These are phyloP conservation scores for Aurelia sp. DNA, from an alignment of 30 jellyfish, hydroid and myxozoan genomes.

Conservation along the genomic window DNA sequence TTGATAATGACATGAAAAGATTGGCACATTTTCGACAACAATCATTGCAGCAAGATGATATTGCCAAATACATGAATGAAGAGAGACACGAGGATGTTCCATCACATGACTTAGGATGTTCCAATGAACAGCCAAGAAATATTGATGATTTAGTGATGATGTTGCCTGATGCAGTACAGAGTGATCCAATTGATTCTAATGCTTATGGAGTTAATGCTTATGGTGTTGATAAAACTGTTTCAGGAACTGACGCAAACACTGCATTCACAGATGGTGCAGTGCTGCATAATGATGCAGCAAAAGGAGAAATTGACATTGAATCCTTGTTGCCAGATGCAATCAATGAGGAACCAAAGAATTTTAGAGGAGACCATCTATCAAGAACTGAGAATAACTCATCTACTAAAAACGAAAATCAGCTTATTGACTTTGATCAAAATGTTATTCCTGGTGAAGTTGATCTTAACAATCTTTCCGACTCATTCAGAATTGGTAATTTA, in stretches of 20 bases:
- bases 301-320: constrained; percentile 26
- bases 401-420: background rate
- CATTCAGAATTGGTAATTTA: constrained; percentile 7
- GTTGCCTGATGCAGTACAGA: constrained; percentile 53
- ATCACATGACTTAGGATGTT: constrained; percentile 5
- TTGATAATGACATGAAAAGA: constrained; percentile 64
- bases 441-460: background rate
- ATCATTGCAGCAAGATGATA: constrained; percentile 55
- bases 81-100: background rate
- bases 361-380: constrained; percentile 5
- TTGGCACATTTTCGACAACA: constrained; percentile 58
- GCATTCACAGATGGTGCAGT: background rate
- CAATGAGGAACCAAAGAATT: constrained; percentile 10
- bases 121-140: constrained; percentile 2
- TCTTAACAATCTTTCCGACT: background rate
- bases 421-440: background rate
- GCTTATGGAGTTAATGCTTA: background rate
- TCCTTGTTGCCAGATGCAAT: constrained; percentile 45
- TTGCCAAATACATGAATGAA: background rate
- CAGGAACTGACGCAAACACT: background rate
- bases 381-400: background rate
- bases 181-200: constrained; percentile 21
- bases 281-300: background rate
- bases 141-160: constrained; percentile 17
- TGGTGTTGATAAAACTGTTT: background rate